phyloP scores from a whole-genome alignment of 2,113 vertebrate species.

The Tragelaphus imberbis region DNA sequence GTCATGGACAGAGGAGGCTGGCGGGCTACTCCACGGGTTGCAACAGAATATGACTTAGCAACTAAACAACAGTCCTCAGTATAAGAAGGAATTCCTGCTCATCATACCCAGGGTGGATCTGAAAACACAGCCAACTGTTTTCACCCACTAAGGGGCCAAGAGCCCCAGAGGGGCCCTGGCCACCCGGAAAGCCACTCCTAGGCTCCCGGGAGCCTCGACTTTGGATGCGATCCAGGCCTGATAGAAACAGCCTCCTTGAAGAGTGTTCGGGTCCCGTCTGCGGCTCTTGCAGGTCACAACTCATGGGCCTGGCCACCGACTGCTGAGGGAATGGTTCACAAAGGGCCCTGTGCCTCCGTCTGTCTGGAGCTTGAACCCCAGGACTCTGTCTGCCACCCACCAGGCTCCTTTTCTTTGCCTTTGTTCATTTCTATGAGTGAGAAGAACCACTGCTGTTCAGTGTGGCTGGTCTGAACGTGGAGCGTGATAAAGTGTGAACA shows the following conservation, averaged over 20 bases:
- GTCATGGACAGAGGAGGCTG: neutral
- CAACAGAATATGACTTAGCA: accelerated
- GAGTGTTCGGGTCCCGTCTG: neutral
- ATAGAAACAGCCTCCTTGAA: neutral
- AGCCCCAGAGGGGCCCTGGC: accelerated
- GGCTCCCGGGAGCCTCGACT: neutral
- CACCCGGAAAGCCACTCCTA: accelerated
- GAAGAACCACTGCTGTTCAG: accelerated
- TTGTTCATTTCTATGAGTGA: accelerated
- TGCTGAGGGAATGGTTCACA: accelerated
- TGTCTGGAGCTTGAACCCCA: neutral
- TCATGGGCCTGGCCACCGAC: neutral
- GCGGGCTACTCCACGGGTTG: neutral
- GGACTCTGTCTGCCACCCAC: neutral
- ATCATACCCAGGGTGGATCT: too few relatives aligned
- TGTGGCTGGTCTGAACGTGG: neutral
- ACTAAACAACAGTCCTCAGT: neutral
- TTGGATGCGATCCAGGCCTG: accelerated
- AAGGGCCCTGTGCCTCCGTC: accelerated
- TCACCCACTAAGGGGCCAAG: too few relatives aligned
- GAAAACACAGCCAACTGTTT: neutral
- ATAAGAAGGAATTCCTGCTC: neutral
- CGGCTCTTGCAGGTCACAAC: accelerated
- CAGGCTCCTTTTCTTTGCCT: neutral
- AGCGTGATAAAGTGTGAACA: accelerated